Evolutionary conservation across 2,113 vertebrate species (phyloP).

Genomic region (Charina bottae): DNA sequence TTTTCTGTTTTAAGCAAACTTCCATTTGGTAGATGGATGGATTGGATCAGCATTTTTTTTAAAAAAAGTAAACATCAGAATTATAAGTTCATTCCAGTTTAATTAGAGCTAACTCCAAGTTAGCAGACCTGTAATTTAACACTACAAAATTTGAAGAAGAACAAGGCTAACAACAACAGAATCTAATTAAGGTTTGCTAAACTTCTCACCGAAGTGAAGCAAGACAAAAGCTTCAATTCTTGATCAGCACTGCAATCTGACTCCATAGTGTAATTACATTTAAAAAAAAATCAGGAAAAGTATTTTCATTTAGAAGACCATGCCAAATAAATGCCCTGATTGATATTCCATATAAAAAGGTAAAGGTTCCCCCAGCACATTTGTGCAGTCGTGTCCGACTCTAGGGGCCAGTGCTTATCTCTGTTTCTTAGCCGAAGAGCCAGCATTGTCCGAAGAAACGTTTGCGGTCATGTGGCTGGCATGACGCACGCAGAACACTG

Average conservation of each 20-base stretch:
- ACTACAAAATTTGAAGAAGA: neutral
- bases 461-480: too few relatives aligned
- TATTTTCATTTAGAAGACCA: neutral
- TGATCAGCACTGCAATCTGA: neutral
- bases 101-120: neutral
- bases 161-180: neutral
- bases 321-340: neutral
- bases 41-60: neutral
- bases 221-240: neutral
- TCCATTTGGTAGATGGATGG: neutral
- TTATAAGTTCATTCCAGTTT: neutral
- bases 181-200: neutral
- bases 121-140: neutral
- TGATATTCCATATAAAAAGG: neutral
- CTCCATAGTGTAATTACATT: neutral
- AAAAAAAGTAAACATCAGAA: neutral
- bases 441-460: too few relatives aligned
- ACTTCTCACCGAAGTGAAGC: neutral
- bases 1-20: conserved; percentile 4
- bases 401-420: too few relatives aligned
- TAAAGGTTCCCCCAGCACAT: too few relatives aligned
- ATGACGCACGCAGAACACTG: too few relatives aligned
- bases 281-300: neutral
- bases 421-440: too few relatives aligned
- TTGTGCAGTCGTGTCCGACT: too few relatives aligned